Evolutionary conservation across 1,140 invertebrate species (phyloP).

Genomic region (Formica selysi): DNA sequence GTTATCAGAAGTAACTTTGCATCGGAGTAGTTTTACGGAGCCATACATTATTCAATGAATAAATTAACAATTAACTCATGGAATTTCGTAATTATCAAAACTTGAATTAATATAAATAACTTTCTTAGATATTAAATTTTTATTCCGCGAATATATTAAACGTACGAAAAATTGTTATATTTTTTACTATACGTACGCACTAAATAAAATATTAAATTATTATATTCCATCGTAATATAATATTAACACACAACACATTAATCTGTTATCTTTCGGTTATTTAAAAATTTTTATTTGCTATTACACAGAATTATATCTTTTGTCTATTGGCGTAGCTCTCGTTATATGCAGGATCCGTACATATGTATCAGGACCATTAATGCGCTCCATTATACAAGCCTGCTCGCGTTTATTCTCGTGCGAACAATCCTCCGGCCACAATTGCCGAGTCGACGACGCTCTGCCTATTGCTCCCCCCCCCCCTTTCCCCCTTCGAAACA

Average conservation of each 20-base stretch:
- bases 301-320: background rate
- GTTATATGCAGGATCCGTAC: background rate
- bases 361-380: slow-evolving; percentile 7
- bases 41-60: background rate
- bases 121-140: background rate
- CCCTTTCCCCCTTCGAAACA: background rate
- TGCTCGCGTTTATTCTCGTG: background rate
- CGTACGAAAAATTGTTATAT: background rate
- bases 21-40: background rate
- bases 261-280: background rate
- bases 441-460: slow-evolving; percentile 39
- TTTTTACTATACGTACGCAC: background rate
- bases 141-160: background rate
- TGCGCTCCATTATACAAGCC: slow-evolving; percentile 23
- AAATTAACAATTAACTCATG: background rate
- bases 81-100: background rate
- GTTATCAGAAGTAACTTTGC: background rate
- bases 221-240: background rate
- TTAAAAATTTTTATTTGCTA: background rate
- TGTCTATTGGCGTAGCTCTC: background rate
- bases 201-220: slow-evolving; percentile 1
- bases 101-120: background rate
- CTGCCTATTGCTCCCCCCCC: background rate
- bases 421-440: slow-evolving; percentile 22
- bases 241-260: background rate